A percentile compares a stretch with the other conserved stretches of the same genome.
Evolutionary conservation across 2,797 vertebrate species (phyloP).

Genomic region (Anguilla marmorata): DNA sequence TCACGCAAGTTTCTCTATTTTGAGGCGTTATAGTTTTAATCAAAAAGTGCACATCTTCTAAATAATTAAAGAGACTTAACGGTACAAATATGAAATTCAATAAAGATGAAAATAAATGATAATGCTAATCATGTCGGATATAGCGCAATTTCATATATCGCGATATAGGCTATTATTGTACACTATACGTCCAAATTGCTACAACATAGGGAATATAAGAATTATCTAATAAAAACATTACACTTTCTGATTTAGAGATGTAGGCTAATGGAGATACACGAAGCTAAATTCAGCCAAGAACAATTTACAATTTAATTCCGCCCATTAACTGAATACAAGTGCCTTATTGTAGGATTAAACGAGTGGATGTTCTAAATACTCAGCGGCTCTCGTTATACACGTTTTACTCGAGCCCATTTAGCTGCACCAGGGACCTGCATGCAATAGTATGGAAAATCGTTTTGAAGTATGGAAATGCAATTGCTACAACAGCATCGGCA

Average conservation of each 20-base stretch:
- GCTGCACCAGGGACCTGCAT: not conserved
- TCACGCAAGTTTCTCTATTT: not conserved
- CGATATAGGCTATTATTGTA: not conserved
- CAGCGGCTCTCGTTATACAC: not conserved
- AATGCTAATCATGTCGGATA: not conserved
- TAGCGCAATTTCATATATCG: not conserved
- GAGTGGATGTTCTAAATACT: not conserved
- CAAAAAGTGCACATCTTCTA: not conserved
- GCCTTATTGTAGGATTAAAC: not conserved
- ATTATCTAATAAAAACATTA: not conserved
- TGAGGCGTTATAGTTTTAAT: not conserved
- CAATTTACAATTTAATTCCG: not conserved
- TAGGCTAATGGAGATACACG: not conserved
- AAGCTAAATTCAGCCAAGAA: not conserved
- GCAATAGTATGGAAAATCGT: not conserved
- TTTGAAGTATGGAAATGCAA: not conserved
- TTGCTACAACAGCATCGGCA: not conserved
- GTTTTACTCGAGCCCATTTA: not conserved
- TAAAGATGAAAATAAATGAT: not conserved
- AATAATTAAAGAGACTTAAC: not conserved
- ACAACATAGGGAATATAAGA: not conserved
- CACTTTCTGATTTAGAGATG: not conserved
- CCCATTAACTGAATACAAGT: not conserved
- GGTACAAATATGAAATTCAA: not conserved
- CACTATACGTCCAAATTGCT: not conserved